These are phyloP conservation scores for Drosophila ohnishii DNA, from an alignment of 1,140 invertebrate species.

Conservation along the genomic window DNA sequence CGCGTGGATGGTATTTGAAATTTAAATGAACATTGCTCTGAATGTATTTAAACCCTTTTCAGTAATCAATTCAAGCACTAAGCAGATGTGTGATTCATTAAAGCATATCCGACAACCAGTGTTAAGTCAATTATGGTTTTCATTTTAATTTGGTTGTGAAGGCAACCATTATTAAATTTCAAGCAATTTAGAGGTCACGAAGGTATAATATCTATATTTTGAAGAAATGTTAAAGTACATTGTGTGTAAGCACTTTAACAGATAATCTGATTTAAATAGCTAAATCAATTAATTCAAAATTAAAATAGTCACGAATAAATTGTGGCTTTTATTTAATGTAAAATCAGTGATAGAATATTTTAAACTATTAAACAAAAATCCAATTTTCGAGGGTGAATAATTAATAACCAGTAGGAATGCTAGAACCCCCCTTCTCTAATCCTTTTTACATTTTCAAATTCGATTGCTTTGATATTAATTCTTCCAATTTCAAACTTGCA, in stretches of 20 bases:
- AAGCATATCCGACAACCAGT: neutral
- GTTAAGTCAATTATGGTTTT: neutral
- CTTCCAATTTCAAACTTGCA: slow-evolving; percentile 2
- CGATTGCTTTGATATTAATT: neutral
- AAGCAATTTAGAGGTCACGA: neutral
- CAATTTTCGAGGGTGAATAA: neutral
- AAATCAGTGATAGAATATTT: neutral
- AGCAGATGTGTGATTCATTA: slow-evolving; percentile 10
- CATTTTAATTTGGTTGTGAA: neutral
- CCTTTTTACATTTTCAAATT: slow-evolving; percentile 1
- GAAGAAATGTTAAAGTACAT: neutral
- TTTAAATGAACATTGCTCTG: slow-evolving; percentile 7
- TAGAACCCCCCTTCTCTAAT: neutral
- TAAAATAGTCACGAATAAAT: neutral
- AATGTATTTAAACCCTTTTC: slow-evolving; percentile 1
- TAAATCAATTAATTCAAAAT: neutral
- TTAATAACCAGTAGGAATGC: neutral
- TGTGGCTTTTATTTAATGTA: too few relatives aligned
- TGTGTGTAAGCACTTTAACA: neutral
- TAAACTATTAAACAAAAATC: neutral
- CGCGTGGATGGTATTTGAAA: slow-evolving; percentile 1
- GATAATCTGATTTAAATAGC: neutral
- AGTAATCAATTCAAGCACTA: slow-evolving; percentile 1
- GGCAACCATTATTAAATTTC: neutral
- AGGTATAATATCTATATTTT: too few relatives aligned